Conservation (phyloP, 2,797 vertebrate genomes). For the Crocodylus rhombifer region DNA sequence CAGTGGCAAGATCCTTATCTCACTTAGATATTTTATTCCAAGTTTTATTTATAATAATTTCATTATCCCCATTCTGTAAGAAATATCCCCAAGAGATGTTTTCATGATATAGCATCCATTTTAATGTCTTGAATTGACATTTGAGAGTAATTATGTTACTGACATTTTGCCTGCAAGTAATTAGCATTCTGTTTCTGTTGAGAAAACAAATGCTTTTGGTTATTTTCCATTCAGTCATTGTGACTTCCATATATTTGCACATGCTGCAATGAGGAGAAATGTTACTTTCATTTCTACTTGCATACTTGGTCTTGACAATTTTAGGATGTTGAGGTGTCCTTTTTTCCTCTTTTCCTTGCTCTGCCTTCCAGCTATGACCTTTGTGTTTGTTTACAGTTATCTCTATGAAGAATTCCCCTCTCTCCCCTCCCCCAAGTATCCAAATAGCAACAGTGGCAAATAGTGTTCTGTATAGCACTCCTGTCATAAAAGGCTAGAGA, state of each 20-base stretch:
- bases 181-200: not conserved
- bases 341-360: not conserved
- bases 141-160: not conserved
- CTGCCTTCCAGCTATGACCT: not conserved
- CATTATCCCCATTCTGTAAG: not conserved
- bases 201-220: not conserved
- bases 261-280: not conserved
- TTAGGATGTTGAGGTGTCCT: not conserved
- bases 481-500: not conserved
- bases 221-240: not conserved
- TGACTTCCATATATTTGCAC: not conserved
- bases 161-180: not conserved
- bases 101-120: slow-evolving; percentile 15
- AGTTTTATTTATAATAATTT: not conserved
- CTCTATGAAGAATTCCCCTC: not conserved
- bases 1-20: not conserved
- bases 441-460: not conserved
- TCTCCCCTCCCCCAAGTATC: not conserved
- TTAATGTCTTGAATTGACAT: slow-evolving; percentile 11
- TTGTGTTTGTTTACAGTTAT: not conserved
- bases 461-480: not conserved
- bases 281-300: not conserved
- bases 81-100: not conserved
- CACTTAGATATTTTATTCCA: not conserved
- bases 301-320: not conserved